These are phyloP conservation scores for Callospermophilus lateralis DNA, from an alignment of 2,113 vertebrate genomes.

Conservation along the genomic window DNA sequence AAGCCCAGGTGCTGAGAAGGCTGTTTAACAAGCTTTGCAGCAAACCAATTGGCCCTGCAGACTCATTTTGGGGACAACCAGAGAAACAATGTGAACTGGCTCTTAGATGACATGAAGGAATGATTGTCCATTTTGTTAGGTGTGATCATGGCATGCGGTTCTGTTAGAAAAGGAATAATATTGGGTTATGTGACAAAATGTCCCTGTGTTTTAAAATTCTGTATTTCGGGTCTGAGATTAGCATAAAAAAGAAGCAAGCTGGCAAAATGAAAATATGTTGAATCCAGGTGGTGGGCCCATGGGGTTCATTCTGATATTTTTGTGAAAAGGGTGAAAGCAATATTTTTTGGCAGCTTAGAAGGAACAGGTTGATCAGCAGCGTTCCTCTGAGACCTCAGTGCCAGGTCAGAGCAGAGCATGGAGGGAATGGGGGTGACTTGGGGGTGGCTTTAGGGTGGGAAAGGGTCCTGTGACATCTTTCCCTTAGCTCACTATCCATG, in stretches of 20 bases:
- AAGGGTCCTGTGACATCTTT: no score
- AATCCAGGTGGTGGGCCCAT: background rate
- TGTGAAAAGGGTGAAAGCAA: background rate
- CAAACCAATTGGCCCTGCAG: background rate
- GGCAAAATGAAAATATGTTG: conserved; percentile 14
- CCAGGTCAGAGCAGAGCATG: background rate
- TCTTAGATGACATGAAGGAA: background rate
- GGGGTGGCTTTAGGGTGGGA: no score
- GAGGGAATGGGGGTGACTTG: background rate
- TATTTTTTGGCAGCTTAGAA: background rate
- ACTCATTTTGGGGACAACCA: background rate
- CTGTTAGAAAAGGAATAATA: background rate
- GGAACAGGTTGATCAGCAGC: fast-evolving
- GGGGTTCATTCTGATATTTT: background rate
- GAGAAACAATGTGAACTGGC: background rate
- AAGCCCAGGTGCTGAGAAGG: background rate
- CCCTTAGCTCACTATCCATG: background rate
- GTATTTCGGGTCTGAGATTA: background rate
- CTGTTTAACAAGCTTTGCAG: background rate
- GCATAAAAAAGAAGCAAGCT: background rate
- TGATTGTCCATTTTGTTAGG: background rate
- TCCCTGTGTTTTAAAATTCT: background rate
- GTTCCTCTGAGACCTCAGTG: background rate
- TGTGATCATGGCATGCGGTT: background rate
- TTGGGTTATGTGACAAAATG: background rate